Evolutionary conservation across 2,113 vertebrate genomes (phyloP).

Genomic region (Perca schrenkii): DNA sequence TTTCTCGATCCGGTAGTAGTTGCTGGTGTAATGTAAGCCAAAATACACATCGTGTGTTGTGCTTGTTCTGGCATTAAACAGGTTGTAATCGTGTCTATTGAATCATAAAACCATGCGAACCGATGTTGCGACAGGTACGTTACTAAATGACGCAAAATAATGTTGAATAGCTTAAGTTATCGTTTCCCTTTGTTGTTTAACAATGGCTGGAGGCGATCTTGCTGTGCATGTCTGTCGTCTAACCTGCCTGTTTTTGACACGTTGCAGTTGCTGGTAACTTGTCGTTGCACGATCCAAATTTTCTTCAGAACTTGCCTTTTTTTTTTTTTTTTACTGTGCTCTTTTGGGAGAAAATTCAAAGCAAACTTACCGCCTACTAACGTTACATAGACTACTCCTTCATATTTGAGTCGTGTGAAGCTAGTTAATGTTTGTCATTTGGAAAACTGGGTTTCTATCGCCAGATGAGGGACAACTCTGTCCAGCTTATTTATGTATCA

Average conservation of each 20-base stretch:
- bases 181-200: background rate
- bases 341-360: no score
- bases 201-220: background rate
- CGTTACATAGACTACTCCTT: no score
- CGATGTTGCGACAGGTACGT: conserved; percentile 5
- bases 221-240: background rate
- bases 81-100: background rate
- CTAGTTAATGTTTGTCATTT: no score
- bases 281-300: no score
- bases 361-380: no score
- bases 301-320: no score
- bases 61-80: background rate
- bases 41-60: background rate
- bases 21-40: background rate
- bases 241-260: background rate
- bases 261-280: background rate
- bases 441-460: no score
- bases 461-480: no score
- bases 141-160: background rate
- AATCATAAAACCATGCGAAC: conserved; percentile 20
- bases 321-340: no score
- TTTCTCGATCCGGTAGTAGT: background rate
- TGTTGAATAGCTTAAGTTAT: background rate
- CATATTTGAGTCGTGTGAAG: no score
- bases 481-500: no score